A percentile compares a stretch with the other conserved stretches of the same genome.
phyloP scores from a whole-genome alignment of 2,113 vertebrate genomes.

The Camelus bactrianus region DNA sequence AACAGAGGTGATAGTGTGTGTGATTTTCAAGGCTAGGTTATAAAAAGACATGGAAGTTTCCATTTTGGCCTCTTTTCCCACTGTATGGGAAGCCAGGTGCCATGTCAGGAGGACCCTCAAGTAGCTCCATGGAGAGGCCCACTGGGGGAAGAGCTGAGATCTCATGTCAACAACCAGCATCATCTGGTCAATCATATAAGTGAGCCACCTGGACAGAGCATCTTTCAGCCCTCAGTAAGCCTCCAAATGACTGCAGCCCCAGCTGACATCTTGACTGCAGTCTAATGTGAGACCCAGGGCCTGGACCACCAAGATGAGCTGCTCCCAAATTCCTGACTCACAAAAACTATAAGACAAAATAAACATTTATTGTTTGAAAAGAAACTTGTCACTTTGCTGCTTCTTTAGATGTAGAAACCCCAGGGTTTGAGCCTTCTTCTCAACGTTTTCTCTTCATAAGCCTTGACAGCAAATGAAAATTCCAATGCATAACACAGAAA shows the following conservation, averaged over 20 bases:
- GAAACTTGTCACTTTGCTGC: not conserved
- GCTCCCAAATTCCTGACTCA: not conserved
- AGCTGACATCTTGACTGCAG: not conserved
- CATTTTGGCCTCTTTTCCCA: not conserved
- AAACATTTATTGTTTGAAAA: not conserved
- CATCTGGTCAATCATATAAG: not conserved
- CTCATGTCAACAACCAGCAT: not conserved
- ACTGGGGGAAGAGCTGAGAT: not conserved
- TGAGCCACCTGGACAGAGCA: not conserved
- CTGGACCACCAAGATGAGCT: not conserved
- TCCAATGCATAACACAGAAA: not conserved
- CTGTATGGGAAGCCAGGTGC: not conserved
- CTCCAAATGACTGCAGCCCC: not conserved
- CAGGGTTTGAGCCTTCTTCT: not conserved
- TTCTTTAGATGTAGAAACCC: not conserved
- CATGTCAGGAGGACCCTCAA: not conserved
- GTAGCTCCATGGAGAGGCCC: not conserved
- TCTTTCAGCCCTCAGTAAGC: not conserved
- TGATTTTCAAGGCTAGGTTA: not conserved
- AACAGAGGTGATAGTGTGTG: not conserved
- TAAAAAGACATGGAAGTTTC: conserved; percentile 43
- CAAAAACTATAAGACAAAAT: not conserved
- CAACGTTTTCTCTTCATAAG: not conserved
- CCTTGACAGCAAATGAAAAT: not conserved
- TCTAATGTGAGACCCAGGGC: not conserved